Percentiles rank a stretch among this genome's conserved stretches.
phyloP scores from a whole-genome alignment of 2,888 invertebrate species.

The Coleophora deauratella region DNA sequence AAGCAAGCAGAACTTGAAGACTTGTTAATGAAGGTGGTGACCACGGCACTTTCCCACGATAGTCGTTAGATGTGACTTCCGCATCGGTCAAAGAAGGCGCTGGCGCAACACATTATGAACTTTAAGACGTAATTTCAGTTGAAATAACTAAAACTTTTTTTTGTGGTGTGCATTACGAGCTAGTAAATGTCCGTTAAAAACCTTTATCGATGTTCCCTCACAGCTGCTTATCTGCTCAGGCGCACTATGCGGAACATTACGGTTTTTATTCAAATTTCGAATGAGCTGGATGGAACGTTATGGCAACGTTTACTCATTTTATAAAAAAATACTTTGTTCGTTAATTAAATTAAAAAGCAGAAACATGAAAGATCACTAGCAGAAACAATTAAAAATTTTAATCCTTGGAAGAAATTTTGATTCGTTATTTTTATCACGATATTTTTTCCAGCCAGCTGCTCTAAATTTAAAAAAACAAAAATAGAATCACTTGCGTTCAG shows the following conservation, averaged over 20 bases:
- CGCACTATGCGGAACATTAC: constrained; percentile 63
- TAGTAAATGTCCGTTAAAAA: not conserved
- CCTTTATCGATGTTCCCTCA: constrained; percentile 11
- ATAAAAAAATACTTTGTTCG: too few species aligned
- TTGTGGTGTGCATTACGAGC: not conserved
- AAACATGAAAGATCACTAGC: too few species aligned
- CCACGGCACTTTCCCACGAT: constrained; percentile 45
- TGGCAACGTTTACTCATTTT: not conserved
- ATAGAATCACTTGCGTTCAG: constrained; percentile 40
- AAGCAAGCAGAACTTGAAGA: not conserved
- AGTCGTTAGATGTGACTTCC: constrained; percentile 39
- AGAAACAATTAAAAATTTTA: too few species aligned
- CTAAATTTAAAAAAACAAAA: constrained; percentile 30
- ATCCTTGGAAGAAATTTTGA: too few species aligned
- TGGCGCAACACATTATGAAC: too few species aligned
- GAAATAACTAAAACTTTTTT: not conserved
- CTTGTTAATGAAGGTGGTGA: constrained; percentile 23
- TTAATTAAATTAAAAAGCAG: too few species aligned
- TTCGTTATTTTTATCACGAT: too few species aligned
- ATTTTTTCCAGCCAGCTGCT: too few species aligned
- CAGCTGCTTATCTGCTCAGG: constrained; percentile 43
- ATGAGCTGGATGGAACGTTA: constrained; percentile 9
- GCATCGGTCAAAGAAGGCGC: constrained; percentile 12
- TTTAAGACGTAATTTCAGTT: too few species aligned
- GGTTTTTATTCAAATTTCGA: constrained; percentile 64